A percentile compares a stretch with the other conserved stretches of the same genome.
Conservation (phyloP, 2,797 vertebrate species). For the Loriculus beryllinus region DNA sequence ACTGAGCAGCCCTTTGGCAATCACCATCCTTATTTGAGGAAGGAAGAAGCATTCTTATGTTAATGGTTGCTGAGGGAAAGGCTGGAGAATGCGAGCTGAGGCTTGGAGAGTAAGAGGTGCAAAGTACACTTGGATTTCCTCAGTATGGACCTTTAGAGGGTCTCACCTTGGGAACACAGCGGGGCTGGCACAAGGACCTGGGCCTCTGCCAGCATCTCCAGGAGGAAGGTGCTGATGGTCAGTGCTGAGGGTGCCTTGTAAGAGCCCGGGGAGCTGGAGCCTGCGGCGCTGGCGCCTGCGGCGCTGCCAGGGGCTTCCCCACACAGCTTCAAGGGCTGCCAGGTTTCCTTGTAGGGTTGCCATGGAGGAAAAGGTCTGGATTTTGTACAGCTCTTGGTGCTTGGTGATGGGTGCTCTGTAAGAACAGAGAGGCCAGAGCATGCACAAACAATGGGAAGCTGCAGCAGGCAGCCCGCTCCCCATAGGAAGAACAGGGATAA, state of each 20-base stretch:
- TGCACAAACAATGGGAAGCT: not conserved
- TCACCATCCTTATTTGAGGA: not conserved
- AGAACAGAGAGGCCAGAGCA: not conserved
- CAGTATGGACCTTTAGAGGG: not conserved
- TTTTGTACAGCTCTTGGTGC: not conserved
- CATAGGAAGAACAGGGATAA: not conserved
- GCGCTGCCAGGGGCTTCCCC: not conserved
- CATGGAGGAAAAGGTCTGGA: slow-evolving; percentile 23
- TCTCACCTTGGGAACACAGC: not conserved
- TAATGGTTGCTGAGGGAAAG: slow-evolving; percentile 23
- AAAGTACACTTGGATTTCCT: not conserved
- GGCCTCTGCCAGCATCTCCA: not conserved
- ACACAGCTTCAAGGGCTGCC: not conserved
- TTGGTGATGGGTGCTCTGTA: not conserved
- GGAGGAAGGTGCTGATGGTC: not conserved
- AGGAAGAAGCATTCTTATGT: not conserved
- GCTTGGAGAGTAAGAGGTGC: not conserved
- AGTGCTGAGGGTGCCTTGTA: not conserved
- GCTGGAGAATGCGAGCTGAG: not conserved
- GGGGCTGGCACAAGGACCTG: not conserved
- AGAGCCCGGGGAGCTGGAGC: not conserved
- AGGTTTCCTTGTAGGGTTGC: not conserved
- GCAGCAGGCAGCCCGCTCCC: not conserved
- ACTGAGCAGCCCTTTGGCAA: not conserved
- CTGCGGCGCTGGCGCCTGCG: fast-evolving